phyloP scores from a whole-genome alignment of 2,888 invertebrate genomes.

The Cantharis rustica region DNA sequence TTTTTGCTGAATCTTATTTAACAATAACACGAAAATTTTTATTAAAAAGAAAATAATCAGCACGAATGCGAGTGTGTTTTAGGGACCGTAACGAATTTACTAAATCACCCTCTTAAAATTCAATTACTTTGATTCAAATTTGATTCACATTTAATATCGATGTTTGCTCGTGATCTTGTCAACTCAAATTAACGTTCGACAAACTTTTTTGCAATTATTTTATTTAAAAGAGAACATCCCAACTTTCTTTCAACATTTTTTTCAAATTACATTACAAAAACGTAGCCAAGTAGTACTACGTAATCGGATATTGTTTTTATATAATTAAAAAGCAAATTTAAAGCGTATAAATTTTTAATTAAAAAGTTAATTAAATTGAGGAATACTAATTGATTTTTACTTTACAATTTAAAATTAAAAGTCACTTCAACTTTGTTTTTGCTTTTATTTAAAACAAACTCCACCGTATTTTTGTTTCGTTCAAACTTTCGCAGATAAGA shows the following conservation, averaged over 20 bases:
- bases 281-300: not conserved
- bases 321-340: slow-evolving; percentile 39
- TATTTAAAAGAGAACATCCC: not conserved
- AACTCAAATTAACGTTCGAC: slow-evolving; percentile 38
- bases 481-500: not conserved
- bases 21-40: not conserved
- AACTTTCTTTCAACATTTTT: not conserved
- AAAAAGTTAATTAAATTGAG: slow-evolving; percentile 42
- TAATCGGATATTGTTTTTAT: slow-evolving; percentile 45
- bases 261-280: slow-evolving; percentile 20
- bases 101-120: slow-evolving; percentile 36
- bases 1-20: not conserved
- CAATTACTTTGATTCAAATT: slow-evolving; percentile 42
- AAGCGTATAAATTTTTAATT: slow-evolving; percentile 41
- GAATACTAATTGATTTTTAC: slow-evolving; percentile 43
- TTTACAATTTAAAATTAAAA: slow-evolving; percentile 19
- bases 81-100: slow-evolving; percentile 38
- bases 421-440: not conserved
- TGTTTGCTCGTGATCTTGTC: slow-evolving; percentile 42
- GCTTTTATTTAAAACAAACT: not conserved
- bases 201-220: slow-evolving; percentile 23
- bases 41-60: not conserved
- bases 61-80: slow-evolving; percentile 27
- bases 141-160: slow-evolving; percentile 43
- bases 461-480: not conserved